A percentile compares a stretch with the other conserved stretches of the same genome.
Evolutionary conservation across 92 coral and sea anemone species (phyloP).

Genomic region (Galaxea fascicularis): DNA sequence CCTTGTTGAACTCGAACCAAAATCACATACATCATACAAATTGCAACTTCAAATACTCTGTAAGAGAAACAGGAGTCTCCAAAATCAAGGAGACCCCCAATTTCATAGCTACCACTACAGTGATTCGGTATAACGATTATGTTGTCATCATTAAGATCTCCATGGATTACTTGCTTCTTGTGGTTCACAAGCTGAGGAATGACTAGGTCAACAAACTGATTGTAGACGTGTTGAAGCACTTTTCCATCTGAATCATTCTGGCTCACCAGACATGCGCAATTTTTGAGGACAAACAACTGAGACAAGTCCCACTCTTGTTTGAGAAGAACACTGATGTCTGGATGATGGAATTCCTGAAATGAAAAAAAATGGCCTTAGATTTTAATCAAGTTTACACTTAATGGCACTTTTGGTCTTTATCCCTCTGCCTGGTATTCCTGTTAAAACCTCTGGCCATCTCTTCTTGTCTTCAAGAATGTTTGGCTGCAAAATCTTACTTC

Average conservation of each 20-base stretch:
- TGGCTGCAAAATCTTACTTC: too few relatives aligned
- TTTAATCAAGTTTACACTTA: too few relatives aligned
- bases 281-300: slow-evolving; percentile 21
- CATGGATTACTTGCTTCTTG: slow-evolving; percentile 75
- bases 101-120: background rate
- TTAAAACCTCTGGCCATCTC: too few relatives aligned
- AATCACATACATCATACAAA: slow-evolving; percentile 66
- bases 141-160: slow-evolving; percentile 67
- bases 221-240: slow-evolving; percentile 23
- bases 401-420: too few relatives aligned
- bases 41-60: slow-evolving; percentile 78
- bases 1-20: slow-evolving; percentile 22
- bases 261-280: slow-evolving; percentile 34
- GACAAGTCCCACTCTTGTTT: slow-evolving; percentile 52
- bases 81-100: slow-evolving; percentile 68
- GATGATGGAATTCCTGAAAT: slow-evolving; percentile 57
- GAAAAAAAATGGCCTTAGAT: background rate
- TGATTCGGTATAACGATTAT: slow-evolving; percentile 44
- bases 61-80: slow-evolving; percentile 69
- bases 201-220: slow-evolving; percentile 44
- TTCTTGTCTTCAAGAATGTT: too few relatives aligned
- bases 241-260: slow-evolving; percentile 29
- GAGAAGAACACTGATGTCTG: background rate
- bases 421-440: too few relatives aligned
- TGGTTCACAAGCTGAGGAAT: slow-evolving; percentile 42